These are phyloP conservation scores for Dromiciops gliroides DNA, from an alignment of 2,113 vertebrate genomes.

Conservation along the genomic window DNA sequence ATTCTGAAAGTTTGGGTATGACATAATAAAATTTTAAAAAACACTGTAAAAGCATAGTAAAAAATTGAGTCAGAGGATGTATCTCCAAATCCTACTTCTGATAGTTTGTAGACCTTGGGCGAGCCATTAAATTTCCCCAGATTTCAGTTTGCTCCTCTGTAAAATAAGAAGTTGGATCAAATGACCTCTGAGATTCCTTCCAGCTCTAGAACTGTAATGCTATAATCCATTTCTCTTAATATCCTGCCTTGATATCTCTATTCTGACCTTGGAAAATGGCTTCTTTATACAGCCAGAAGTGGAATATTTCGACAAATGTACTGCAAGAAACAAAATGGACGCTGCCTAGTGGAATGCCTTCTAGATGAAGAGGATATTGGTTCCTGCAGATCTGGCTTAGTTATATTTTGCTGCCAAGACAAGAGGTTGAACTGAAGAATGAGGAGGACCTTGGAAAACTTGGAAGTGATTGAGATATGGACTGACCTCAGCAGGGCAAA, in stretches of 20 bases:
- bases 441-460: neutral
- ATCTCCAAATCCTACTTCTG: neutral
- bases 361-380: neutral
- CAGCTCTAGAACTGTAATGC: neutral
- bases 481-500: neutral
- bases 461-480: neutral
- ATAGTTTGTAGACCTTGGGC: neutral
- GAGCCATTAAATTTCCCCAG: neutral
- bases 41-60: neutral
- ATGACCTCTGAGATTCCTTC: neutral
- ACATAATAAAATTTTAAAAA: neutral
- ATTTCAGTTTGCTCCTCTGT: neutral
- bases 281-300: neutral
- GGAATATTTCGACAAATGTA: neutral
- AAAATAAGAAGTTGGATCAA: neutral
- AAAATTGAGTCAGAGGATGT: neutral
- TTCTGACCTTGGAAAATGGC: neutral
- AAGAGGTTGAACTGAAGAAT: neutral
- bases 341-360: neutral
- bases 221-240: neutral
- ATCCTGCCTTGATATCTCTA: neutral
- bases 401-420: neutral
- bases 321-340: neutral
- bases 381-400: neutral
- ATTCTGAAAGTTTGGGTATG: neutral